phyloP scores from a whole-genome alignment of 2,888 invertebrate genomes.

The Mactromeris polynyma region DNA sequence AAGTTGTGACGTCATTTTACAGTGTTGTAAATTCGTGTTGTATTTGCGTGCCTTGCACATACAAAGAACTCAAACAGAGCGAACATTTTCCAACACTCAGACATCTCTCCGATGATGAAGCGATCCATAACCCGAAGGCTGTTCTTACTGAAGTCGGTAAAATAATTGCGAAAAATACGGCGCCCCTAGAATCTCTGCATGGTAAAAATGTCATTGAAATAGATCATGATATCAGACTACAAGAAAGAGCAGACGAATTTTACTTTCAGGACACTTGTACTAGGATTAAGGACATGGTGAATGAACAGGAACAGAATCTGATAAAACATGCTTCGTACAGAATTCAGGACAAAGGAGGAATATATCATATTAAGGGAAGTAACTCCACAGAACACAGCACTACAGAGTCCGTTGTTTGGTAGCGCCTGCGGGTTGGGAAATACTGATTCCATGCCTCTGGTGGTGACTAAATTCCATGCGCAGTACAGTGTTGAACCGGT shows the following conservation, averaged over 20 bases:
- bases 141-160: constrained; percentile 81
- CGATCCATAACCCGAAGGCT: constrained; percentile 69
- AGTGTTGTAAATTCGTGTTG: constrained; percentile 82
- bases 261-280: constrained; percentile 77
- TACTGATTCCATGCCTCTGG: no score
- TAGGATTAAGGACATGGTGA: constrained; percentile 79
- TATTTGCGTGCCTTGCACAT: constrained; percentile 84
- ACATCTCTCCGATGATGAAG: constrained; percentile 73
- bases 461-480: no score
- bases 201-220: constrained; percentile 84
- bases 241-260: constrained; percentile 80
- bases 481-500: no score
- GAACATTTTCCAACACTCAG: constrained; percentile 75
- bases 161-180: constrained; percentile 80
- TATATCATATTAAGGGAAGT: constrained; percentile 82
- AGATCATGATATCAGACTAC: constrained; percentile 80
- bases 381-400: constrained; percentile 76
- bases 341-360: constrained; percentile 81
- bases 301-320: constrained; percentile 79
- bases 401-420: constrained; percentile 79
- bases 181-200: constrained; percentile 80
- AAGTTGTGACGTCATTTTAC: constrained; percentile 82
- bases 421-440: not conserved
- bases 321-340: constrained; percentile 79
- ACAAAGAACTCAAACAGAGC: constrained; percentile 77